Base-by-base conservation (phyloP, 2,113 vertebrate species). In the Paradoxurus hermaphroditus region DNA sequence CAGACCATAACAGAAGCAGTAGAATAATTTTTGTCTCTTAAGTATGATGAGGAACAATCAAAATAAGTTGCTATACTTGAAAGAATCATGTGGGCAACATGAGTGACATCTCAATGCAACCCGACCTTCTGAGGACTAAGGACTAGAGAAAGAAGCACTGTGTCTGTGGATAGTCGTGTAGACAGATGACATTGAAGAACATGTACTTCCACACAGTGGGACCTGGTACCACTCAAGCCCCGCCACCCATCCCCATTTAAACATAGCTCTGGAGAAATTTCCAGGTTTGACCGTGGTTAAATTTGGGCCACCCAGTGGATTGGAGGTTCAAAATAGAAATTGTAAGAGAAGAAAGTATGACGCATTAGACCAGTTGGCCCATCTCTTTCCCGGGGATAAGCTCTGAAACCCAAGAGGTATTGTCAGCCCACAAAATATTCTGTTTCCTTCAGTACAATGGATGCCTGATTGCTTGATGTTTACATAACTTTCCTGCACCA, bases 251-350 rank as follows among this genome's bases (percentile, higher is more conserved):
- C 53, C 53, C n/a, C 19, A 36, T 49, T 77, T 90, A 90, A 72
- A 51, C 31, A 36, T 6, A 68, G 44, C 14, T 82, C 41, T 92
- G 36, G n/a, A 82, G 89, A 93, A 83, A 94, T 97, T n/a, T 70
- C 73, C 41, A 90, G 21, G 10, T 90, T 39, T 83, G 68, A 86
- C 78, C 92, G 70, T 90, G 92, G 86, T 90, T 77, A 65, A 46
- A 51, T 67, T 75, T 84, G 68, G 56, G 34, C 39, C 29, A 62
- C 6, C 19, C 46, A 67, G 46, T 41, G 4, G 39, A 75, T 8
- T 79, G n/a, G 15, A 18, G 3, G 2, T 68, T 87, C 63, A 91
- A 93, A 97, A 91, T 75, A 96, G 82, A 96, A 96, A 75, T 34
- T n/a, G 16, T 49, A 95, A 94, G 65, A 86, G 53, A 88, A 88